phyloP scores from a whole-genome alignment of 2,888 invertebrate species.

The Drosophila gaucha region DNA sequence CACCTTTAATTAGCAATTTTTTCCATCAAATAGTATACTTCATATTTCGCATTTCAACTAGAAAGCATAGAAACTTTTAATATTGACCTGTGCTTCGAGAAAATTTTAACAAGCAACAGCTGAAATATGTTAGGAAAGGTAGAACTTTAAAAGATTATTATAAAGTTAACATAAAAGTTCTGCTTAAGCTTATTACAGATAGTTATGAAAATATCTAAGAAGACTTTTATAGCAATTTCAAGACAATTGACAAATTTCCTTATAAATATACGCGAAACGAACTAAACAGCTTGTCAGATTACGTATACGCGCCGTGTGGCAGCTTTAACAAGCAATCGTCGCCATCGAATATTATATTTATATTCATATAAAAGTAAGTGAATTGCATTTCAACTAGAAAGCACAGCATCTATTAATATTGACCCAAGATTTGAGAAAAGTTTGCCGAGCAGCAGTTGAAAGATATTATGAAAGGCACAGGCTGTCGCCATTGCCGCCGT shows the following conservation, averaged over 20 bases:
- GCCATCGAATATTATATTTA: slow-evolving; percentile 17
- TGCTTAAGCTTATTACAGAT: neutral
- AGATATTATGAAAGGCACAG: slow-evolving; percentile 39
- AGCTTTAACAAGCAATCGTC: slow-evolving; percentile 17
- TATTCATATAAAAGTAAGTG: slow-evolving; percentile 23
- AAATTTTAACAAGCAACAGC: no score
- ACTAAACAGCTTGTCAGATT: slow-evolving; percentile 17
- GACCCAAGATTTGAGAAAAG: slow-evolving; percentile 31
- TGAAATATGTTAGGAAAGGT: no score
- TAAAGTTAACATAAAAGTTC: neutral
- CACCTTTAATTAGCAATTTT: no score
- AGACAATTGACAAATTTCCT: no score
- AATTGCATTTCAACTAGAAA: slow-evolving; percentile 16
- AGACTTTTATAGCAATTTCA: no score
- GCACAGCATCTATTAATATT: slow-evolving; percentile 39
- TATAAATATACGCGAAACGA: no score
- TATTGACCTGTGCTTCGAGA: no score
- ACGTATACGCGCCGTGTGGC: slow-evolving; percentile 40
- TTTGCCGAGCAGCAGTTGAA: slow-evolving; percentile 23
- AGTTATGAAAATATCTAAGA: neutral
- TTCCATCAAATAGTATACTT: no score
- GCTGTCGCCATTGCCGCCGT: slow-evolving; percentile 23
- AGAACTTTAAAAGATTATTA: neutral
- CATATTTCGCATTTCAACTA: no score
- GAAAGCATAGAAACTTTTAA: no score